A percentile compares a stretch with the other conserved stretches of the same genome.
Evolutionary conservation across 1,140 invertebrate species (phyloP).

Genomic region (Pseudomyrmex dendroicus): DNA sequence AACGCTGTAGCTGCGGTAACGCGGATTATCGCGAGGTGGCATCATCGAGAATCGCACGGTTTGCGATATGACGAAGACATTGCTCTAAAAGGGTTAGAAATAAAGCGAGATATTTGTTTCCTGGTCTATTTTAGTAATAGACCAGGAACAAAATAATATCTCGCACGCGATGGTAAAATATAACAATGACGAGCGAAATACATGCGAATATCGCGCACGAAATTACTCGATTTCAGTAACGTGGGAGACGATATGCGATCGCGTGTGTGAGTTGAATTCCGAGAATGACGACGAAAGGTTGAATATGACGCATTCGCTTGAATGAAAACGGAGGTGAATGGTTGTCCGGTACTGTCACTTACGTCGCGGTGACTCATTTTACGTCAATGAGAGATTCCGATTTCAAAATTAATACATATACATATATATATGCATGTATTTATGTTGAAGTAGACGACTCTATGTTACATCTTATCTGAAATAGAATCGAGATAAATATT

Average conservation of each 20-base stretch:
- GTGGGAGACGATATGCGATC: background rate
- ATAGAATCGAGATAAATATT: background rate
- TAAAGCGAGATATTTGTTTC: background rate
- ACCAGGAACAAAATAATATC: background rate
- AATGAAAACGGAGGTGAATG: constrained; percentile 71
- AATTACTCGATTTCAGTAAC: background rate
- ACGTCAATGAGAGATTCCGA: constrained; percentile 64
- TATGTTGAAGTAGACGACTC: background rate
- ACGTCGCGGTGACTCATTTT: constrained; percentile 67
- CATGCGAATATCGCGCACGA: background rate
- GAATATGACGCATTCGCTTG: constrained; percentile 67
- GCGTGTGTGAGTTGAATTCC: constrained; percentile 23
- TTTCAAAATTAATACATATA: constrained; percentile 39
- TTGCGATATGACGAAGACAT: background rate
- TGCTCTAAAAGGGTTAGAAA: background rate
- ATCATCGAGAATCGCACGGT: constrained; percentile 1
- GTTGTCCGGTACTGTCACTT: constrained; percentile 56
- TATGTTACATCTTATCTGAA: constrained; percentile 15
- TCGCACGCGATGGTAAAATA: background rate
- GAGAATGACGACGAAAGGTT: constrained; percentile 63
- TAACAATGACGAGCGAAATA: background rate
- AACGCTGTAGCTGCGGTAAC: constrained; percentile 57
- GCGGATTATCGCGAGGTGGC: constrained; percentile 16
- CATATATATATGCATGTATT: no score
- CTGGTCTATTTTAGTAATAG: background rate